Conservation (phyloP, 1,140 invertebrate genomes). For the Leucophenga varia region DNA sequence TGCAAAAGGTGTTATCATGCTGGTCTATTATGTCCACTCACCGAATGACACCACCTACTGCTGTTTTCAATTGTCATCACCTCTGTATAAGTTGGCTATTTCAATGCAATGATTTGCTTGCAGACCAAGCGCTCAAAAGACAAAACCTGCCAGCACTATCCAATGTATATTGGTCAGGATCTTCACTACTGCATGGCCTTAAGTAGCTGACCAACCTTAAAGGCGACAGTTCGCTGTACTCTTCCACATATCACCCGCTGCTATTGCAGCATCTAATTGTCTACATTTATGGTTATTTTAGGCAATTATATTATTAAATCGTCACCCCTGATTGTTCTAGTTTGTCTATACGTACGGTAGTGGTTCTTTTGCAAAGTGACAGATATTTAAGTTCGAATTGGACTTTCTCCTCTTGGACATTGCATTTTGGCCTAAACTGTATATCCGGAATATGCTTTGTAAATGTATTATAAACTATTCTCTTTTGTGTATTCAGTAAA, state of each 20-base stretch:
- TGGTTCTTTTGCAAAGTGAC: slow-evolving; percentile 25
- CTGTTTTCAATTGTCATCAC: slow-evolving; percentile 15
- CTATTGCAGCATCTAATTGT: slow-evolving; percentile 34
- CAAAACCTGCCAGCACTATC: neutral
- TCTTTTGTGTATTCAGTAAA: no score
- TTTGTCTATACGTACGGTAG: no score
- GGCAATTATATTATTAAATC: slow-evolving; percentile 52
- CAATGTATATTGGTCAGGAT: no score
- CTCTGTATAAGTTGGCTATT: slow-evolving; percentile 3
- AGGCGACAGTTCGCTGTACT: slow-evolving; percentile 4
- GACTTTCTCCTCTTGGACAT: neutral
- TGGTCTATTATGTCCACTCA: slow-evolving; percentile 18
- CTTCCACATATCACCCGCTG: slow-evolving; percentile 19
- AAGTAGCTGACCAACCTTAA: neutral
- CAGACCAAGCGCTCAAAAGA: slow-evolving; percentile 40
- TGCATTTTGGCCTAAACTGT: no score
- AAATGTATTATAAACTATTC: slow-evolving; percentile 32
- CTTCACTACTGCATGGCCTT: slow-evolving; percentile 6
- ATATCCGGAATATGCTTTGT: no score
- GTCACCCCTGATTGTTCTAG: slow-evolving; percentile 1
- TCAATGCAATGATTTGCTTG: slow-evolving; percentile 36
- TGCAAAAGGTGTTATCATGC: slow-evolving; percentile 26
- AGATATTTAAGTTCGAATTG: slow-evolving; percentile 38
- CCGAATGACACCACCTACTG: slow-evolving; percentile 4
- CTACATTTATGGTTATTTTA: slow-evolving; percentile 51